Percentiles rank a stretch among this genome's conserved stretches.
phyloP scores from a whole-genome alignment of 2,888 invertebrate species.

The Halocaridina rubra region DNA sequence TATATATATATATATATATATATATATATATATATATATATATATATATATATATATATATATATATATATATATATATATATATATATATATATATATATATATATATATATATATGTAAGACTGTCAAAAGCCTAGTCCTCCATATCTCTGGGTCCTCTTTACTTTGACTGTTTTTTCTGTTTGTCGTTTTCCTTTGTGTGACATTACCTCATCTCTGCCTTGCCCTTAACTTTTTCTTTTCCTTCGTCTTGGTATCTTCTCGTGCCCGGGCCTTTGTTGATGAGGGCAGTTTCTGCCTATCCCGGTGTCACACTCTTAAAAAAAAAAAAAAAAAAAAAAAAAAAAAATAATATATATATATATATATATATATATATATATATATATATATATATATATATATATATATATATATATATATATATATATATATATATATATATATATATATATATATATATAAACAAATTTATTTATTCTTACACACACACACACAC shows the following conservation, averaged over 20 bases:
- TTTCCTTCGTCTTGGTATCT: no score
- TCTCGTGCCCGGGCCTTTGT: no score
- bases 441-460: not conserved
- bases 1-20: not conserved
- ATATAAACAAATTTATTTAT: not conserved
- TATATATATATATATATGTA: conserved; percentile 2
- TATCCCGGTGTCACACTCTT: no score
- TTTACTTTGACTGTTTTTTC: no score
- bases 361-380: not conserved
- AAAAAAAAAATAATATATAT: not conserved
- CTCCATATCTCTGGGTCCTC: no score
- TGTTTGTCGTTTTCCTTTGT: no score
- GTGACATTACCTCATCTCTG: no score
- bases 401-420: not conserved
- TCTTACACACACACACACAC: not conserved
- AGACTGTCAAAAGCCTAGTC: not conserved
- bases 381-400: not conserved
- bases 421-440: not conserved
- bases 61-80: not conserved
- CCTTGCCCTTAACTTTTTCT: no score
- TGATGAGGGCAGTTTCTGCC: no score
- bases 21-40: not conserved
- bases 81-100: not conserved
- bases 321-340: not conserved
- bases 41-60: not conserved